Base-by-base conservation (phyloP, 2,888 invertebrate genomes). In the Leptothorax acervorum region DNA sequence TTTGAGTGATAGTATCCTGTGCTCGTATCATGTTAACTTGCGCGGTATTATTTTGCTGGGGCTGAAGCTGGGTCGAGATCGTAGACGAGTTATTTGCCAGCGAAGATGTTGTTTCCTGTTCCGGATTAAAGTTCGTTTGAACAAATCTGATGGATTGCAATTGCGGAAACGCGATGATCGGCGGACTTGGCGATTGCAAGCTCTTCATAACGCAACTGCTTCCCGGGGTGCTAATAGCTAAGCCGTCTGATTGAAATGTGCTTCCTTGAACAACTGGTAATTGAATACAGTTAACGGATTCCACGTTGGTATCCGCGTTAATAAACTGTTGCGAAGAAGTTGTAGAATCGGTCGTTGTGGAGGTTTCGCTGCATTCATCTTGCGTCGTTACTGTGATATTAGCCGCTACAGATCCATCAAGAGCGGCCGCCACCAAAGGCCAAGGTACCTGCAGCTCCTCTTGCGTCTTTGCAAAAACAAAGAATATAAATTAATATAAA, bases 361-460 rank as follows among this genome's bases (percentile, higher is more conserved):
- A 90, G 0, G 93, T 91, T 48, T 94, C 93, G 66, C 86, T 93
- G 83, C 93, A 93, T 68, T 94, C 93, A 23, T 93, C 93, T 78
- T 94, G 94, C 8, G 94, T 93, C 1, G 93, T 92, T 2, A 93
- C 94, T 0, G 94, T 93, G 42, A 93, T 94, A 68, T 94, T 94
- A 12, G 94, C 93, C 18, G 93, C 92, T 2, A 95, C 95, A 6
- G 95, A 93, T 57, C 92, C 94, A 85, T 95, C 95, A 35, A 96
- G 90, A 53, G 96, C 95, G n/a, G 95, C 95, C 11, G 95, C 95
- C n/a, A 96, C 95, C 92, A 96, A 78, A 23, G 94, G 94, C 94
- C 94, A 94, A n/a, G 94, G 95, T 31, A 96, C 96, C 92, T 96
- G 96, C 74, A 96, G 93, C 90, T 96, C 96, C 92, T 96, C 96